These are phyloP conservation scores for Hemaris fuciformis DNA, from an alignment of 2,888 invertebrate genomes.

Conservation along the genomic window DNA sequence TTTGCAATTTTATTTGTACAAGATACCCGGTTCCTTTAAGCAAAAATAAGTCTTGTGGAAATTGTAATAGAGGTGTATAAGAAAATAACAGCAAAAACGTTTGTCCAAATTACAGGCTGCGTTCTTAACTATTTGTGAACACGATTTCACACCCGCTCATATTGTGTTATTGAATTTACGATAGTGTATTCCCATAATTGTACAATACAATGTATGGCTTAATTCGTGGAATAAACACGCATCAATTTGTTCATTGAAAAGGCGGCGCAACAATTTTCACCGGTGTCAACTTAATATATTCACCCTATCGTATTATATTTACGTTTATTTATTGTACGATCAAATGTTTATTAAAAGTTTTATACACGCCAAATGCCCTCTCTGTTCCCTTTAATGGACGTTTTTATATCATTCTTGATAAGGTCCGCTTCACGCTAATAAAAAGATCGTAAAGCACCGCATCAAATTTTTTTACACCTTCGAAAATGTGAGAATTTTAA, in stretches of 20 bases:
- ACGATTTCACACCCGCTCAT: conserved; percentile 11
- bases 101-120: neutral
- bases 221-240: conserved; percentile 7
- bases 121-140: neutral
- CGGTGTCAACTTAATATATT: conserved; percentile 11
- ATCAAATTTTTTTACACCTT: conserved; percentile 51
- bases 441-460: conserved; percentile 46
- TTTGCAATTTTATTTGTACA: neutral
- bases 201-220: neutral
- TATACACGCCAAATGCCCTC: conserved; percentile 24
- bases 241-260: conserved; percentile 5
- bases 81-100: neutral
- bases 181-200: neutral
- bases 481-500: conserved; percentile 49
- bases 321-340: conserved; percentile 24
- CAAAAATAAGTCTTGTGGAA: neutral
- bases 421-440: conserved; percentile 45
- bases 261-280: conserved; percentile 5
- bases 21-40: neutral
- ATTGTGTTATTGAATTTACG: neutral
- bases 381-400: conserved; percentile 24
- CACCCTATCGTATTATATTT: conserved; percentile 21
- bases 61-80: neutral
- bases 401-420: conserved; percentile 37
- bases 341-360: conserved; percentile 24